Evolutionary conservation across 2,797 vertebrate genomes (phyloP), one percentile per base, ranked within the genome.

Genomic region (Myotis daubentonii): DNA sequence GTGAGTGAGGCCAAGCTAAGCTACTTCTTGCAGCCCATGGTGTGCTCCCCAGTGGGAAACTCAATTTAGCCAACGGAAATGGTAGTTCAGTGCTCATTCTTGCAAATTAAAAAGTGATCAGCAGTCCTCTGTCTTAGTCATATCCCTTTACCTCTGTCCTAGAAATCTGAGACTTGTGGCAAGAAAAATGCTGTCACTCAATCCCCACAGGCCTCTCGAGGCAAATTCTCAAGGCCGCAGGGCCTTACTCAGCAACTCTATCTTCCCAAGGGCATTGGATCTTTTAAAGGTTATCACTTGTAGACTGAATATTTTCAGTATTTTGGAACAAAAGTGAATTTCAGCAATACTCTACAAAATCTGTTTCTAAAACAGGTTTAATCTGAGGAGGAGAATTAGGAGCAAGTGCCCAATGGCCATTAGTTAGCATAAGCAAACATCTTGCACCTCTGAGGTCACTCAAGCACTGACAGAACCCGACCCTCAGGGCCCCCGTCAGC

Each of bases 281-380:
- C 51, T 74, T 80, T 86, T 41, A 47, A 94, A 94, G 71, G 75
- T 89, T 70, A 87, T 62, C n/a, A 3, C 75, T 72, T 62, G 16
- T 6, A 57, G 49, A 57, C 36, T 22, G 75, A 81, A 30, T 76
- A n/a, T 28, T 70, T 51, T 70, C 30, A 19, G 41, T 25, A 81
- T 44, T 25, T 22, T 75, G 51, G 55, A 85, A 96, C 51, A 53
- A 81, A 66, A 89, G 75, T 5, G 19, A 94, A 66, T 36, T 71
- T 85, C 78, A 49, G 49, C 72, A 47, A 53, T 85, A 78, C 78
- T 79, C 72, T 80, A 65, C 74, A 8, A 3, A 71, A 53, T 79
- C 87, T 44, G 8, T 76, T 72, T 62, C 38, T 76, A 53, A 85
- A 66, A 51, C 38, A 92, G 36, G 10, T 60, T 49, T 25, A 19